A percentile compares a stretch with the other conserved stretches of the same genome.
Evolutionary conservation across 2,888 invertebrate genomes (phyloP).

Genomic region (Melieria picta): DNA sequence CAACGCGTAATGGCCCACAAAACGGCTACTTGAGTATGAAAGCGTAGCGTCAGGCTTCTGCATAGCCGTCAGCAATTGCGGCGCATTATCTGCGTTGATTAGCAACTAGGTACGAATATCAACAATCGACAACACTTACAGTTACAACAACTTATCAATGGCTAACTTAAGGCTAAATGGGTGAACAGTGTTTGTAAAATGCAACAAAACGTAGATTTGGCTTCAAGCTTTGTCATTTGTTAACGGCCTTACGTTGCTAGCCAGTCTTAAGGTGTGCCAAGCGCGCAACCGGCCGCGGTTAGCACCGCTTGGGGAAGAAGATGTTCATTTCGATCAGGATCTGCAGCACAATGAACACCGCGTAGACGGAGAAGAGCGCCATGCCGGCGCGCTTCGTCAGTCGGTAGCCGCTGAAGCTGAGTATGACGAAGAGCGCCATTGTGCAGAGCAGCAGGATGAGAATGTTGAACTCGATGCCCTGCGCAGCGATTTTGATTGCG

Average conservation of each 20-base stretch:
- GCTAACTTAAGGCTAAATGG: no score
- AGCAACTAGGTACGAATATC: no score
- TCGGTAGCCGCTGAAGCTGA: conserved; percentile 76
- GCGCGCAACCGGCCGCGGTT: conserved; percentile 15
- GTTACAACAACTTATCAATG: no score
- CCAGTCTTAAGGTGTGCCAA: conserved; percentile 23
- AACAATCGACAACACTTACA: no score
- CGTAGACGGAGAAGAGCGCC: conserved; percentile 74
- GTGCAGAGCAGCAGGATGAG: conserved; percentile 82
- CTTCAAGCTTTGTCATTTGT: neutral
- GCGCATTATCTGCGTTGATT: no score
- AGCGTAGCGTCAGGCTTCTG: no score
- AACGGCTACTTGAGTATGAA: no score
- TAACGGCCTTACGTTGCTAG: neutral
- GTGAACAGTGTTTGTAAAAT: no score
- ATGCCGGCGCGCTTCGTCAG: conserved; percentile 77
- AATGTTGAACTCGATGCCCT: conserved; percentile 84
- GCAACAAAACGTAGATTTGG: neutral
- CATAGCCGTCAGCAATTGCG: no score
- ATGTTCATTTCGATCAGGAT: conserved; percentile 82
- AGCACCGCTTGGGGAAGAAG: conserved; percentile 67
- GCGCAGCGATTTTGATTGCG: conserved; percentile 76
- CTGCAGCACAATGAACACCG: conserved; percentile 78
- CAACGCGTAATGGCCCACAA: no score
- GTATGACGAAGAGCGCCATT: conserved; percentile 73